Percentiles rank a stretch among this genome's conserved stretches.
phyloP scores from a whole-genome alignment of 2,113 vertebrate species.

The Xenotilapia caudafasciata region DNA sequence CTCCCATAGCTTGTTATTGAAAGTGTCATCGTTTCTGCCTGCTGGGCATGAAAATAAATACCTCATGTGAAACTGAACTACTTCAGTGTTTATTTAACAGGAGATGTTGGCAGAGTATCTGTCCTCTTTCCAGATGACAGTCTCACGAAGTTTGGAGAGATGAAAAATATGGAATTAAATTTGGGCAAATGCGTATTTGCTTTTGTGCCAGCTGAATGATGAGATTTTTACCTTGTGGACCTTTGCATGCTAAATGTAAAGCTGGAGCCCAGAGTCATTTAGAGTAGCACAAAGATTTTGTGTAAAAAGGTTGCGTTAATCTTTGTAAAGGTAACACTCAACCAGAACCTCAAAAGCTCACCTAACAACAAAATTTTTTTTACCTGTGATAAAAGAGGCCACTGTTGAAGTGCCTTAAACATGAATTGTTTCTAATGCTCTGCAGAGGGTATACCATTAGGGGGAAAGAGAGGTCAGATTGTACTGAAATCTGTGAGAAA shows the following conservation, averaged over 20 bases:
- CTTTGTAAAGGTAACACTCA: background rate
- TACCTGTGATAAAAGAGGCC: background rate
- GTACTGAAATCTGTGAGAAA: background rate
- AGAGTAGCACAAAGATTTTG: background rate
- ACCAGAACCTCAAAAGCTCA: background rate
- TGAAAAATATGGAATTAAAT: background rate
- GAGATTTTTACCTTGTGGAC: background rate
- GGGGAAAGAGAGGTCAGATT: background rate
- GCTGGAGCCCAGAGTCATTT: background rate
- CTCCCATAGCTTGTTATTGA: background rate
- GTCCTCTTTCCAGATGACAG: background rate
- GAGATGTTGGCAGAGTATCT: background rate
- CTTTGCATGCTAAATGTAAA: background rate
- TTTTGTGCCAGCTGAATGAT: background rate
- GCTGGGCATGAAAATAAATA: constrained; percentile 6
- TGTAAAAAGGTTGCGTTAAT: background rate
- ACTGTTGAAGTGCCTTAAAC: background rate
- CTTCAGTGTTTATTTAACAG: background rate
- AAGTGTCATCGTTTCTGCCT: constrained; percentile 10
- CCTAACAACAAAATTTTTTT: background rate
- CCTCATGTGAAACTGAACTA: background rate
- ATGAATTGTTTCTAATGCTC: background rate
- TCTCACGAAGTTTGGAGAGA: background rate
- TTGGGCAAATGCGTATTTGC: background rate
- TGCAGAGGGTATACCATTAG: background rate